A percentile compares a stretch with the other conserved stretches of the same genome.
Conservation (phyloP, 2,888 invertebrate genomes). For the Lucinisca nassula region DNA sequence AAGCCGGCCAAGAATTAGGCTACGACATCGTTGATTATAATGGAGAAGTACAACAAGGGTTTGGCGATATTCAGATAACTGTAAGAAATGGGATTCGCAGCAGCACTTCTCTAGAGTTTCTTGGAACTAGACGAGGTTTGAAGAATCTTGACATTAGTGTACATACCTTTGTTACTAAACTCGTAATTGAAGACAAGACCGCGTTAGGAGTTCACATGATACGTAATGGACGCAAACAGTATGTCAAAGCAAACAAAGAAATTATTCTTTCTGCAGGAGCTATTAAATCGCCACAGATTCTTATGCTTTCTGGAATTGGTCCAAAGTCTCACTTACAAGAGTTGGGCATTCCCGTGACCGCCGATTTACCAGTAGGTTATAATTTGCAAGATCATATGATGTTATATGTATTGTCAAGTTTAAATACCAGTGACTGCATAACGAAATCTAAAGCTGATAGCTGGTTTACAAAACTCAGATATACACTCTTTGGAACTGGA, state of each 20-base stretch:
- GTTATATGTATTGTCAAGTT: not conserved
- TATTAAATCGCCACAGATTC: conserved; percentile 85
- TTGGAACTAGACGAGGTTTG: conserved; percentile 75
- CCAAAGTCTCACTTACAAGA: conserved; percentile 84
- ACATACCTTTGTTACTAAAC: conserved; percentile 72
- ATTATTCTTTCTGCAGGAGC: conserved; percentile 86
- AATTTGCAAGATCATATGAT: conserved; percentile 82
- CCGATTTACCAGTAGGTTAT: conserved; percentile 83
- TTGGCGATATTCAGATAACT: not conserved
- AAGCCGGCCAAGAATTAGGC: conserved; percentile 90
- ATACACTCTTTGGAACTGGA: not conserved
- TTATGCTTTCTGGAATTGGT: conserved; percentile 86
- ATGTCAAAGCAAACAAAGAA: conserved; percentile 73
- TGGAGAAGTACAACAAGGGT: conserved; percentile 9
- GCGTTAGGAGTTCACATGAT: conserved; percentile 76
- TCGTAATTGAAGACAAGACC: conserved; percentile 65
- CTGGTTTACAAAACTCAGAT: not conserved
- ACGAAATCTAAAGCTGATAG: not conserved
- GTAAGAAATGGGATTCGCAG: conserved; percentile 76
- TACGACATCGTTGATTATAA: conserved; percentile 79
- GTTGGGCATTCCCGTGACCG: conserved; percentile 79
- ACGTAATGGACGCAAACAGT: conserved; percentile 57
- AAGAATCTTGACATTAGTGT: conserved; percentile 76
- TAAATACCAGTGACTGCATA: not conserved
- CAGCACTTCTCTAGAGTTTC: conserved; percentile 82